Percentiles rank a stretch among this genome's conserved stretches.
phyloP scores from a whole-genome alignment of 1,140 invertebrate species.

The Eriosoma lanigerum region DNA sequence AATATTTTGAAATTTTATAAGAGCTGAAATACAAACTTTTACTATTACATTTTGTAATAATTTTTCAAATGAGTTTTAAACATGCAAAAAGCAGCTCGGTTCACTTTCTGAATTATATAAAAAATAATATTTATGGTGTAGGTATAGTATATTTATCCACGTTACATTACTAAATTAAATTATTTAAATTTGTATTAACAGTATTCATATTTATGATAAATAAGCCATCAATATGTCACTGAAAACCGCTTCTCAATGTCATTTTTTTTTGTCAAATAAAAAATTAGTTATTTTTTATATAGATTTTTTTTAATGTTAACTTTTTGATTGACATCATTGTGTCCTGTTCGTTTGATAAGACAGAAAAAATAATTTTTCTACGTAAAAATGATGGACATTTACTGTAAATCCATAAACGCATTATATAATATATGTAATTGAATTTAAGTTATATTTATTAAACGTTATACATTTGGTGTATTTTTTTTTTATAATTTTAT shows the following conservation, averaged over 20 bases:
- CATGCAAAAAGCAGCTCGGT: neutral
- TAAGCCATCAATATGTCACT: constrained; percentile 33
- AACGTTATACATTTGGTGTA: neutral
- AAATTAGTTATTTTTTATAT: constrained; percentile 12
- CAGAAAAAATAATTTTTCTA: neutral
- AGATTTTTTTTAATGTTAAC: constrained; percentile 24
- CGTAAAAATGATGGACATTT: constrained; percentile 5
- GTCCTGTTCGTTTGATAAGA: constrained; percentile 29
- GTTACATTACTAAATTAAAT: neutral
- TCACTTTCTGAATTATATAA: constrained; percentile 1
- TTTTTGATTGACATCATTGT: constrained; percentile 45
- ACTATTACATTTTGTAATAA: too few relatives aligned
- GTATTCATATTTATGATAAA: neutral
- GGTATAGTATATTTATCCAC: neutral
- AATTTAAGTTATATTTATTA: neutral
- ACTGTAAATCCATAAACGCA: neutral
- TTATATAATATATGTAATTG: constrained; percentile 24
- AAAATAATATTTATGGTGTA: constrained; percentile 7
- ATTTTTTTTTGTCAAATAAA: constrained; percentile 31
- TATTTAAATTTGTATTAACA: neutral
- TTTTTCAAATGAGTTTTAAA: too few relatives aligned
- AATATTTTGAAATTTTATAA: too few relatives aligned
- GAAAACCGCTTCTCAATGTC: constrained; percentile 21
- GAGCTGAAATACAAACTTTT: too few relatives aligned
- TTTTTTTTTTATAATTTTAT: neutral